phyloP scores from a whole-genome alignment of 2,113 vertebrate genomes.

The Protomyctophum bolini region DNA sequence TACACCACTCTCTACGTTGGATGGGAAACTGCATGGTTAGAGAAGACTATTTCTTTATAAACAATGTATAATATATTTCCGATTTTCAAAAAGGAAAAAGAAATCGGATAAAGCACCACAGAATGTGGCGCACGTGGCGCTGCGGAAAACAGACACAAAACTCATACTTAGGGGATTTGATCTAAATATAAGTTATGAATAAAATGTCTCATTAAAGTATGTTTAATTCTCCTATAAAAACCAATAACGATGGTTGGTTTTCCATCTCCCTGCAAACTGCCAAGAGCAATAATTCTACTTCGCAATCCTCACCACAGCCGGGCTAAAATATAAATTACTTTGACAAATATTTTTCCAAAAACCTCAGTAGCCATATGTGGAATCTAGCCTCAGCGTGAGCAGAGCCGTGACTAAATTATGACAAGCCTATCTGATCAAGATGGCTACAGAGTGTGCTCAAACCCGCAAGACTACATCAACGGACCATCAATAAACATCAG shows the following conservation, averaged over 20 bases:
- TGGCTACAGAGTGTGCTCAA: constrained; percentile 27
- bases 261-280: constrained; percentile 64
- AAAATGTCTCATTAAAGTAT: constrained; percentile 70
- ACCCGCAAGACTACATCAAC: constrained; percentile 26
- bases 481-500: constrained; percentile 3
- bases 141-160: constrained; percentile 40
- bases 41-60: constrained; percentile 27
- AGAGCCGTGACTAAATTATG: constrained; percentile 40
- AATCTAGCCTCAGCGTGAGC: constrained; percentile 20
- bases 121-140: constrained; percentile 23
- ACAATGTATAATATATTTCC: constrained; percentile 29
- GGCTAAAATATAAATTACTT: constrained; percentile 70
- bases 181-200: constrained; percentile 70
- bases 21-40: constrained; percentile 44
- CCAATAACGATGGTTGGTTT: constrained; percentile 66
- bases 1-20: constrained; percentile 32
- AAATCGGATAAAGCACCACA: constrained; percentile 17
- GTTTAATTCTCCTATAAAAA: constrained; percentile 70
- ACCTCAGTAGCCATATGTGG: constrained; percentile 50
- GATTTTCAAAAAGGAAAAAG: constrained; percentile 41
- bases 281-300: constrained; percentile 69
- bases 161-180: constrained; percentile 57
- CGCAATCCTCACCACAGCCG: constrained; percentile 53
- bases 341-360: constrained; percentile 74
- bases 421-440: constrained; percentile 33